Base-by-base conservation (phyloP, 2,797 vertebrate species). In the Alcedo atthis region DNA sequence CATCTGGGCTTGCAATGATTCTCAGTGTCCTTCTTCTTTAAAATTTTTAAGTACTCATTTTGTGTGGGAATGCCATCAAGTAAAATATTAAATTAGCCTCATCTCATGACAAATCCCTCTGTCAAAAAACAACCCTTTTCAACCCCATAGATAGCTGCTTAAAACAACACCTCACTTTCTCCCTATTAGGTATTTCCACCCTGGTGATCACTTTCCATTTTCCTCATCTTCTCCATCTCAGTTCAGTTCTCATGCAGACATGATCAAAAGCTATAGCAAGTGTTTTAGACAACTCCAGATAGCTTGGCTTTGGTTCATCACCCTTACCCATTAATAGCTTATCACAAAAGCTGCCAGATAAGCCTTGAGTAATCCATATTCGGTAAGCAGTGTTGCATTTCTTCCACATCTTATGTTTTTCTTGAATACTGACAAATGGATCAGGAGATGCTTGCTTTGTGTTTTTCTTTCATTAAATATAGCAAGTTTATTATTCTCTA, bases 401-500 rank as follows among this genome's bases (percentile, higher is more conserved):
- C 71, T 95, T 85, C 75, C 79, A 87, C 46, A 57, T 85, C 24
- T 90, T 16, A 8, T 40, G 69, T 77, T 92, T 88, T 87, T 54
- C 79, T 89, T 89, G 8, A 92, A 85, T 49, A 62, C 53, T 82
- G 92, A 85, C 78, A 87, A 94, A 89, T 51, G 68, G 53, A n/a
- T 80, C 6, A 0, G 37, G 20, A 64, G 78, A 87, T 85, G 79
- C 49, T 30, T 63, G 49, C 8, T 54, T 90, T 61, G 6, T 94
- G 58, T 92, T 95, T 94, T 96, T 85, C 42, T 95, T 95, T 71
- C 58, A 78, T 89, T 92, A 95, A 89, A 95, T 91, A 89, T 89
- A 94, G 61, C 58, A 83, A 87, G 92, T 95, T 96, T 95, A 90
- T 95, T 96, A 94, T 95, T 96, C 81, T 93, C 64, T 75, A 77